Conservation (phyloP, 2,113 vertebrate genomes). For the Chinchilla lanigera region DNA sequence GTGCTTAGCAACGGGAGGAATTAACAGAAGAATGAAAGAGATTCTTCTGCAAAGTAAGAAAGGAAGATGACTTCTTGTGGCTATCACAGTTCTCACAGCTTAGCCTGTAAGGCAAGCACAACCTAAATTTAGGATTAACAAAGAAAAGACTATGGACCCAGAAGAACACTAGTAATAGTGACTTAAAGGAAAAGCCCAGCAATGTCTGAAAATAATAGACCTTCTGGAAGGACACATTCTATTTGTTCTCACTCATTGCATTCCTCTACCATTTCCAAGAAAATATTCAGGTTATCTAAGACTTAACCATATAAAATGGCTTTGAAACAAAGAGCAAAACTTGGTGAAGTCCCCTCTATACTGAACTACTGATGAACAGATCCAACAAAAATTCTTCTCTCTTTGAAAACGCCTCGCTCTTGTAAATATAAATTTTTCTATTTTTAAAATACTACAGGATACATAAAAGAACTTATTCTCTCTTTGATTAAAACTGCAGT, state of each 20-base stretch:
- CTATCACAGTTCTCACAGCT: neutral
- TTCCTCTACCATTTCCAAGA: neutral
- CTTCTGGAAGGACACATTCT: neutral
- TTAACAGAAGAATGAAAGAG: neutral
- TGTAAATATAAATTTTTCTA: conserved; percentile 4
- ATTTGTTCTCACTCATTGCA: neutral
- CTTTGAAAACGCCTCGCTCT: conserved; percentile 36
- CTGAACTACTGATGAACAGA: neutral
- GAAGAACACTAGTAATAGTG: neutral
- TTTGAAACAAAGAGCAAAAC: conserved; percentile 33
- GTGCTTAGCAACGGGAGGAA: neutral
- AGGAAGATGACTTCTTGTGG: neutral
- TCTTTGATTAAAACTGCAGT: conserved; percentile 8
- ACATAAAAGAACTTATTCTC: conserved; percentile 12
- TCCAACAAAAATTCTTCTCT: conserved; percentile 22
- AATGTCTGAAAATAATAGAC: neutral
- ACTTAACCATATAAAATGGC: conserved; percentile 29
- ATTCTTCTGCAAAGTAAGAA: neutral
- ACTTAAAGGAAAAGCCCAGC: conserved; percentile 35
- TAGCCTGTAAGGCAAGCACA: neutral
- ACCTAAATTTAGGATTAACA: neutral
- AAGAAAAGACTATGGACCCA: neutral
- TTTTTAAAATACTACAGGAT: conserved; percentile 63
- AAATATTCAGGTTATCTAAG: neutral
- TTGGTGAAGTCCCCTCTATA: neutral